phyloP scores from a whole-genome alignment of 1,140 invertebrate species.

The Drosophila truncata region DNA sequence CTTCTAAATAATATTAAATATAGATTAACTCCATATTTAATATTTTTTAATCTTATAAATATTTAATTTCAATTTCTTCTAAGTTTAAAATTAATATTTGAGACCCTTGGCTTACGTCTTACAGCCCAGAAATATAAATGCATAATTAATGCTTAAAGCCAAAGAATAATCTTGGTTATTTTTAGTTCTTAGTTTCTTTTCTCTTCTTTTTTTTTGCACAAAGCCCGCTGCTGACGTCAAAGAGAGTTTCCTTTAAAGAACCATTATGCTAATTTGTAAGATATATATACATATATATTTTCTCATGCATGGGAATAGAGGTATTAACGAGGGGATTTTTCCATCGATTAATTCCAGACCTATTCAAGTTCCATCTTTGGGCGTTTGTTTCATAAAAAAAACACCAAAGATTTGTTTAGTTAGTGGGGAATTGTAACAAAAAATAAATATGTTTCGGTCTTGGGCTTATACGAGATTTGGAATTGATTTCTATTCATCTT shows the following conservation, averaged over 20 bases:
- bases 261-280: conserved; percentile 12
- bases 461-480: conserved; percentile 1
- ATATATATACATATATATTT: background rate
- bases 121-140: background rate
- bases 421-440: conserved; percentile 24
- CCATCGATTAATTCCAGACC: conserved; percentile 14
- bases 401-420: background rate
- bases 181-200: background rate
- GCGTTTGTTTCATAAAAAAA: conserved; percentile 15
- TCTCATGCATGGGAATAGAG: conserved; percentile 7
- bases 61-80: background rate
- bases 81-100: background rate
- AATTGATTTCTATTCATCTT: conserved; percentile 48
- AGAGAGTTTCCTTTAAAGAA: conserved; percentile 28
- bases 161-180: background rate
- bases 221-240: conserved; percentile 29
- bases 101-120: background rate
- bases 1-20: too few relatives aligned
- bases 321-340: conserved; percentile 26
- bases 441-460: conserved; percentile 9
- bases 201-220: background rate
- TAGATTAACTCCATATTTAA: too few relatives aligned
- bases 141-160: background rate
- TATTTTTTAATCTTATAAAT: background rate
- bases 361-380: conserved; percentile 25